phyloP scores from a whole-genome alignment of 1,140 invertebrate species.

The Camponotus pennsylvanicus region DNA sequence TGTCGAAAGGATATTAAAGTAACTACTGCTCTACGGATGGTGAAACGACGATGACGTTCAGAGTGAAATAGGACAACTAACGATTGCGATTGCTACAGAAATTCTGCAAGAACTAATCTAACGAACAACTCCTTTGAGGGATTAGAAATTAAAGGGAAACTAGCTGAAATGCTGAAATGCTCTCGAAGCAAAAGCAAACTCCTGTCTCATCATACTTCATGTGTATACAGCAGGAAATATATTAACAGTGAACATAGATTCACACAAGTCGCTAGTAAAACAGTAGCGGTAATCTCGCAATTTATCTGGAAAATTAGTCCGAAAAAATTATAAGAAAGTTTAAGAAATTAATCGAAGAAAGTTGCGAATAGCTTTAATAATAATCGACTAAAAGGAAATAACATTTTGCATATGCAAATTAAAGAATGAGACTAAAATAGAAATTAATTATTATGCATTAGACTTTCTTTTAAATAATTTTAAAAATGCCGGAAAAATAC shows the following conservation, averaged over 20 bases:
- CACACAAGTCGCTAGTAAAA: background rate
- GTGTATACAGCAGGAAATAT: constrained; percentile 17
- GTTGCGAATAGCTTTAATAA: constrained; percentile 13
- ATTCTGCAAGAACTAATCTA: constrained; percentile 50
- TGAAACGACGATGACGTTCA: background rate
- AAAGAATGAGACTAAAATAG: background rate
- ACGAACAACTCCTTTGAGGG: constrained; percentile 46
- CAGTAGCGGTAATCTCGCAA: background rate
- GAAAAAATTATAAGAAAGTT: no score
- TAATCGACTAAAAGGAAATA: background rate
- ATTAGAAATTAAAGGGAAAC: constrained; percentile 55
- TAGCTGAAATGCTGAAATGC: constrained; percentile 3
- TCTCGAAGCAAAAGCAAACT: constrained; percentile 24
- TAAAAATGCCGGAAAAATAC: background rate
- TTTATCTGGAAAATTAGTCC: background rate
- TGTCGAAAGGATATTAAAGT: constrained; percentile 35
- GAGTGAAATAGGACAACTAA: background rate
- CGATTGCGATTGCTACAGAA: constrained; percentile 33
- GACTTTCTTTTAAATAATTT: background rate
- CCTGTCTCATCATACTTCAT: constrained; percentile 21
- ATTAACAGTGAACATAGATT: constrained; percentile 33
- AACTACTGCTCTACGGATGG: background rate
- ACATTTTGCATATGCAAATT: background rate
- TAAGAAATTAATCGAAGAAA: background rate
- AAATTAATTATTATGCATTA: background rate